A percentile compares a stretch with the other conserved stretches of the same genome.
Evolutionary conservation across 2,113 vertebrate species (phyloP).

Genomic region (Phyllostomus discolor): DNA sequence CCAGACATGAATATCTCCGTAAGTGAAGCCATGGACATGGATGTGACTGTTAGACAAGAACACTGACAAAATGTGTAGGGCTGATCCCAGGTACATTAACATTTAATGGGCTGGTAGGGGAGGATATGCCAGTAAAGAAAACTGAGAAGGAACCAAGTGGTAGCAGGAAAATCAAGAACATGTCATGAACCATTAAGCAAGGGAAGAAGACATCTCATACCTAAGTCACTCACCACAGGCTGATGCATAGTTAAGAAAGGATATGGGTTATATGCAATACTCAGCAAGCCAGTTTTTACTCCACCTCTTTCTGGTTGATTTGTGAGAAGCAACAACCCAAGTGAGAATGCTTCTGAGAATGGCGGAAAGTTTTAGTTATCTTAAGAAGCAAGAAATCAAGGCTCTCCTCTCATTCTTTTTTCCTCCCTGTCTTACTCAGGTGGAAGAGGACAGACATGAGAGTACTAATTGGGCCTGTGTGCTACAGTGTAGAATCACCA

Average conservation of each 20-base stretch:
- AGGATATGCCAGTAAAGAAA: not conserved
- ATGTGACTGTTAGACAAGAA: not conserved
- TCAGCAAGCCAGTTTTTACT: conserved; percentile 29
- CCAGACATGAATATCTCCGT: not conserved
- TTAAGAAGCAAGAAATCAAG: not conserved
- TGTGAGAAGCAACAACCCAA: not conserved
- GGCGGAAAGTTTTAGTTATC: not conserved
- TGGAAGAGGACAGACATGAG: not conserved
- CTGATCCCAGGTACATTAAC: not conserved
- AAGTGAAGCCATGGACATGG: not conserved
- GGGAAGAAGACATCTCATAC: not conserved
- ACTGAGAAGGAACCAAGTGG: not conserved
- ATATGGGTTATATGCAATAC: not conserved
- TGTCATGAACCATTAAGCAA: conserved; percentile 26
- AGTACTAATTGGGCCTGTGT: not conserved
- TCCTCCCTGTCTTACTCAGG: not conserved
- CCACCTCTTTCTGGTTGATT: conserved; percentile 7
- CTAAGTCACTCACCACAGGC: not conserved
- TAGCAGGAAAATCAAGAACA: conserved; percentile 10
- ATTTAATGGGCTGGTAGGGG: not conserved
- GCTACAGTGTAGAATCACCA: not conserved
- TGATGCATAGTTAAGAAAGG: not conserved
- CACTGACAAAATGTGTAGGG: not conserved
- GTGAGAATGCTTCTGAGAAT: conserved; percentile 8
- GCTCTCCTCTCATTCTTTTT: not conserved